Base-by-base conservation (phyloP, 2,888 invertebrate genomes). In the Drosophila recens region DNA sequence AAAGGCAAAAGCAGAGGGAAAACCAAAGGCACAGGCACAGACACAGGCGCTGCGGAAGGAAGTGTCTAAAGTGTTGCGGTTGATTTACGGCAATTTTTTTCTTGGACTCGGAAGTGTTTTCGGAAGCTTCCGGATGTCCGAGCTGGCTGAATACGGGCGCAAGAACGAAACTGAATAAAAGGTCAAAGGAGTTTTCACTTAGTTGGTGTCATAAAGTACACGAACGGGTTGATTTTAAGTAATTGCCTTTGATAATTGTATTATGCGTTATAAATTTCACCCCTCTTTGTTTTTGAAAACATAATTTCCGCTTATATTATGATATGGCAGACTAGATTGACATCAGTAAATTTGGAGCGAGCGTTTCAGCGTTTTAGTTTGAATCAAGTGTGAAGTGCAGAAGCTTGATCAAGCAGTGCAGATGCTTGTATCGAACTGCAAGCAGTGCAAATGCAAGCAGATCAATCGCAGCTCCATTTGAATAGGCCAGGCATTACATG, bases 11-110 rank as follows among this genome's bases (percentile, higher is more conserved):
- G 72, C 79, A 70, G 72, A 79, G 69, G 58, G 67, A 36, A 10
- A 38, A 53, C 42, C 30, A 58, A 38, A 46, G 46, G 57, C 36
- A 62, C 67, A 64, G 61, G 56, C 67, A 69, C 65, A 46, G 46
- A 38, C 36, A 62, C 67, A 67, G 64, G 56, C 67, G 72, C 67
- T 71, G 71, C 73, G 80, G 80, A 80, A 80, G 80, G 80, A 80
- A 69, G 69, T 79, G 72, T 72, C 79, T 66, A 79, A 79, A 79
- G 79, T 79, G 79, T 79, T 79, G 79, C 79, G 79, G 80, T 80
- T 80, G 80, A 80, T 80, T 80, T 80, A 80, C 80, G 80, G 79
- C 69, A 56, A 69, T 67, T 45, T 57, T 57, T 59, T 62, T 53
- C 58, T 15, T 43, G 45, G 34, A 43, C 53, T 42, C 79, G 78